Evolutionary conservation across 2,797 vertebrate species (phyloP).

Genomic region (Valencia hispanica): DNA sequence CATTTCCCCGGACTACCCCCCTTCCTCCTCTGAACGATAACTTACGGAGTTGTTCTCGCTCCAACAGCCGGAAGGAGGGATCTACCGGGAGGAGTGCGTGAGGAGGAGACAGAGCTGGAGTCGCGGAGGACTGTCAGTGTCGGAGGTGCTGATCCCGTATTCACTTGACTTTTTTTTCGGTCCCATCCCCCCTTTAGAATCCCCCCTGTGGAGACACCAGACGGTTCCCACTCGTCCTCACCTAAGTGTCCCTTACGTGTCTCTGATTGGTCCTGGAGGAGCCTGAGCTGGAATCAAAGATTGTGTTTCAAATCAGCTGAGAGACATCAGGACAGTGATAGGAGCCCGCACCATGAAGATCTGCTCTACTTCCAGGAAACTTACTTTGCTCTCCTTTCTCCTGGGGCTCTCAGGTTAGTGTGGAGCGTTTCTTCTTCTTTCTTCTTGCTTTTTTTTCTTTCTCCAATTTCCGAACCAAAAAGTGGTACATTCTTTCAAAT

Average conservation of each 20-base stretch:
- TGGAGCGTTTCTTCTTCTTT: not conserved
- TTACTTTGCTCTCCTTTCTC: constrained; percentile 71
- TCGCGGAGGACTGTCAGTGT: constrained; percentile 7
- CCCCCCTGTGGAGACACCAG: constrained; percentile 6
- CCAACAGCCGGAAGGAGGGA: not conserved
- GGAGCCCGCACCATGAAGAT: constrained; percentile 67
- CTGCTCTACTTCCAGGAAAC: constrained; percentile 68
- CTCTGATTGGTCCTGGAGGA: constrained; percentile 11
- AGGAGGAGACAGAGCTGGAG: constrained; percentile 21
- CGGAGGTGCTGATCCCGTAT: not conserved
- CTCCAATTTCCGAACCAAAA: not conserved
- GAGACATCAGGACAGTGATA: not conserved
- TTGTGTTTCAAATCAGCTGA: constrained; percentile 10
- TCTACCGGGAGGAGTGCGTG: not conserved
- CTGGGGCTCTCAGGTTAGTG: constrained; percentile 76
- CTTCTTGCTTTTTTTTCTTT: not conserved
- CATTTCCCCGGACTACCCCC: constrained; percentile 5
- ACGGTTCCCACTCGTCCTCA: constrained; percentile 38
- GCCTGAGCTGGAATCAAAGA: constrained; percentile 36
- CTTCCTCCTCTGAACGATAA: constrained; percentile 36
- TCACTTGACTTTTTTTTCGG: constrained; percentile 34
- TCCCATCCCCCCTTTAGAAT: not conserved
- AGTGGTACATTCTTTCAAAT: not conserved
- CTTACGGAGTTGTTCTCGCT: constrained; percentile 48
- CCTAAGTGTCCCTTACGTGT: constrained; percentile 52